Evolutionary conservation across 1,140 invertebrate species (phyloP).

Genomic region (Trinorchestia longiramus): DNA sequence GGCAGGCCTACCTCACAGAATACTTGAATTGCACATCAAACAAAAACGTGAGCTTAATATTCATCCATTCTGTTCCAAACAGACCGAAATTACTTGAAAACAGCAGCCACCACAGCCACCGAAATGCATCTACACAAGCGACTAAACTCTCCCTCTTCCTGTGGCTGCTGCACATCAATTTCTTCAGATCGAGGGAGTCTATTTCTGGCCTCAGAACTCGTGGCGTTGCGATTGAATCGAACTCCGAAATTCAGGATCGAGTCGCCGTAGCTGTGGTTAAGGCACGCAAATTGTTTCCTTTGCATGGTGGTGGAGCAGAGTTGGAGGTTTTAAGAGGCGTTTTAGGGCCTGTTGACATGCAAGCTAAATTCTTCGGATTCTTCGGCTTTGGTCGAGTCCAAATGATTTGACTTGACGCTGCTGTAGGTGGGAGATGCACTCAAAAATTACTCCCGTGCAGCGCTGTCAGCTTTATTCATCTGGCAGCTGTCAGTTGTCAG

Average conservation of each 20-base stretch:
- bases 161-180: neutral
- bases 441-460: no score
- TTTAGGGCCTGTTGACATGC: conserved; percentile 47
- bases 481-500: neutral
- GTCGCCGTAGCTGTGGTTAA: conserved; percentile 18
- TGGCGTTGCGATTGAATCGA: conserved; percentile 17
- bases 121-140: neutral
- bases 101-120: no score
- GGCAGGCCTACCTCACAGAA: neutral
- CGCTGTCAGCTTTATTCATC: neutral
- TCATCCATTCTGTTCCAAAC: neutral
- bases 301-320: conserved; percentile 19
- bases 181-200: neutral
- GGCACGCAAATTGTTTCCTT: conserved; percentile 50
- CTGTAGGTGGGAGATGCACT: neutral
- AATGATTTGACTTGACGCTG: conserved; percentile 38
- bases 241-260: conserved; percentile 11
- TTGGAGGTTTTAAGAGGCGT: conserved; percentile 43
- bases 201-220: neutral
- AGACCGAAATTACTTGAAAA: neutral
- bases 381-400: neutral
- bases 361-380: conserved; percentile 40
- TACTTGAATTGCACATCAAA: neutral
- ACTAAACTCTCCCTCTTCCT: neutral
- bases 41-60: neutral